phyloP scores from a whole-genome alignment of 2,797 vertebrate species.

The Sardinella longiceps region DNA sequence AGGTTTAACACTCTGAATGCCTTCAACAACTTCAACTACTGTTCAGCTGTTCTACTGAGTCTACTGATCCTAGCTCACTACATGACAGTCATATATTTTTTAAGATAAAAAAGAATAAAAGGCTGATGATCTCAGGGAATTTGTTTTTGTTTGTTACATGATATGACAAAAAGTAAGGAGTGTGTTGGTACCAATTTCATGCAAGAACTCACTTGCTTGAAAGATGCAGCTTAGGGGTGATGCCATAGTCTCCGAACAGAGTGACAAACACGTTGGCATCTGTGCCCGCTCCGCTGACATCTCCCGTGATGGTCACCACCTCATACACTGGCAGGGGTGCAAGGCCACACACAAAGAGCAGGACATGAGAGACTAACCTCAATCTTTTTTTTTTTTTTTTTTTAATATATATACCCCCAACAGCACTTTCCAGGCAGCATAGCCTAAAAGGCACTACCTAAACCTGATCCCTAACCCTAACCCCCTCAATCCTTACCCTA shows the following conservation, averaged over 20 bases:
- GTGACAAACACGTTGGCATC: slow-evolving; percentile 93
- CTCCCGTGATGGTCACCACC: slow-evolving; percentile 90
- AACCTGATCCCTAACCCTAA: too few relatives aligned
- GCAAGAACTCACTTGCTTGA: slow-evolving; percentile 89
- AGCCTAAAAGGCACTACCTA: too few relatives aligned
- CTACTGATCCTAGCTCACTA: background rate
- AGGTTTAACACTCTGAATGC: background rate
- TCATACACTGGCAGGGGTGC: slow-evolving; percentile 82
- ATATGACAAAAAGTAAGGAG: background rate
- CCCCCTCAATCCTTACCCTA: too few relatives aligned
- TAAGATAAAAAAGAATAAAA: background rate
- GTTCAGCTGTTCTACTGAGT: too few relatives aligned
- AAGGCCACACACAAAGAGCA: background rate
- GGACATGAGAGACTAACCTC: too few relatives aligned
- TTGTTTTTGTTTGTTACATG: background rate
- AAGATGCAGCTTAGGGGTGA: slow-evolving; percentile 92
- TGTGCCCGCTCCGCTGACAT: slow-evolving; percentile 89
- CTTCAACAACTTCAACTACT: background rate
- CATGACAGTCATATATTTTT: background rate
- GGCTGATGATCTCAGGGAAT: background rate
- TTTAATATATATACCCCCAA: too few relatives aligned
- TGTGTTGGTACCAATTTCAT: background rate
- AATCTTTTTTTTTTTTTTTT: too few relatives aligned
- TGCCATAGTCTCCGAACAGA: slow-evolving; percentile 91
- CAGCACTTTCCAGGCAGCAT: too few relatives aligned